Base-by-base conservation (phyloP, 2,888 invertebrate genomes). In the Eremobia ochroleuca region DNA sequence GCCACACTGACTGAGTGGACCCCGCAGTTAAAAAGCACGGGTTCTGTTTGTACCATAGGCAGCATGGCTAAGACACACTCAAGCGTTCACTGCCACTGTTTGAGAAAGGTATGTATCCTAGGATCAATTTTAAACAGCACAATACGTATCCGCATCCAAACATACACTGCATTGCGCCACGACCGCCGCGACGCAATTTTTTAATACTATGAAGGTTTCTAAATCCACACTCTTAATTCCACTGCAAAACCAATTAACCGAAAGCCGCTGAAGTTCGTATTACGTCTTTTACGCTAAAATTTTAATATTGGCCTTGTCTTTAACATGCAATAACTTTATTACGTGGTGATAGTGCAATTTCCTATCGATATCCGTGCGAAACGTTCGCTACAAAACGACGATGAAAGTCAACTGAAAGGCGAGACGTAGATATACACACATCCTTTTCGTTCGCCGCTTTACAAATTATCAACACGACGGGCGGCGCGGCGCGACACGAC, bases 331-430 rank as follows among this genome's bases (percentile, higher is more conserved):
- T 91, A 93, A 93, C 91, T 94, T 94, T 95, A 96, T 95, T 96
- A 96, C 96, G 96, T 96, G 95, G 95, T 95, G 94, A 94, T 94
- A 95, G 92, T 95, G 96, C 95, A 95, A 95, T 96, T 95, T 95
- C 92, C 94, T 96, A 95, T 95, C 94, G 93, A 95, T 94, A 95
- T 93, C 94, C 94, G 95, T 94, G 95, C 96, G 95, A 96, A 96
- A 96, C 96, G 96, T 96, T 96, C 96, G 94, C 96, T 94, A 94
- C 96, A 95, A 95, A 96, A 96, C 96, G 95, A 95, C 95, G 96
- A 96, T 96, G 96, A 96, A 97, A 97, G 96, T 96, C 96, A 96
- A 97, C 96, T 97, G 96, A 96, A 96, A 96, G 96, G 96, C 96
- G 96, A 96, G 96, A 96, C 95, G 94, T 95, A 96, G 94, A 96